Evolutionary conservation across 1,140 invertebrate species (phyloP).

Genomic region (Heliothis virescens): DNA sequence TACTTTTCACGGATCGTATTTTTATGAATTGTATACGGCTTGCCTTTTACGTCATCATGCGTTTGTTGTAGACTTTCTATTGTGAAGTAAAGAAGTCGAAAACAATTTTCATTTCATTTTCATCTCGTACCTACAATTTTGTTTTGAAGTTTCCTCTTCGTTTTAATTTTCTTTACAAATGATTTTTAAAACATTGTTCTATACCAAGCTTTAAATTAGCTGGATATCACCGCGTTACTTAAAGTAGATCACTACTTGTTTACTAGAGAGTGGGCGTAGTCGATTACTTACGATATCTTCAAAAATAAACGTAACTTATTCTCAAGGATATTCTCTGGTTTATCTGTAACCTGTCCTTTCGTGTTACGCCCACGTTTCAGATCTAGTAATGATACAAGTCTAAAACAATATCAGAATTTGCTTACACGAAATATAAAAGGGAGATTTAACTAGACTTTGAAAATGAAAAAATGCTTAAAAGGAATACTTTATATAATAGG

Average conservation of each 20-base stretch:
- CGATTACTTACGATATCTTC: neutral
- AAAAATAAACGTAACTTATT: slow-evolving; percentile 1
- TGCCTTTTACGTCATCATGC: neutral
- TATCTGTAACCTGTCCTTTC: slow-evolving; percentile 16
- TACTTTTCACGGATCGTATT: neutral
- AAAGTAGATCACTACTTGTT: neutral
- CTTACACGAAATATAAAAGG: neutral
- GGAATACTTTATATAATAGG: neutral
- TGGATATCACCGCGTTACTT: neutral
- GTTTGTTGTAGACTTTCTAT: too few species aligned
- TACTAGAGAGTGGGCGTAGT: neutral
- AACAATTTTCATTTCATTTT: too few species aligned
- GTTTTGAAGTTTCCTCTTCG: too few species aligned
- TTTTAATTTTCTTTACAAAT: too few species aligned
- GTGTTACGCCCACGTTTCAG: slow-evolving; percentile 1
- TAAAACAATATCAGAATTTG: slow-evolving; percentile 26
- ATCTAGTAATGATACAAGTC: slow-evolving; percentile 15
- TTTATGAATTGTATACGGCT: neutral
- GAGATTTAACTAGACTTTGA: neutral
- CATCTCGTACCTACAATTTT: too few species aligned
- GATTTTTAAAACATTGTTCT: too few species aligned
- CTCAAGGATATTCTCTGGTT: slow-evolving; percentile 15
- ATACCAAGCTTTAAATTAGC: neutral
- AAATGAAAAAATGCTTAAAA: too few species aligned
- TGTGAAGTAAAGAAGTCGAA: too few species aligned